A percentile compares a stretch with the other conserved stretches of the same genome.
phyloP scores from a whole-genome alignment of 2,797 vertebrate species.

The Sebastes alutus region DNA sequence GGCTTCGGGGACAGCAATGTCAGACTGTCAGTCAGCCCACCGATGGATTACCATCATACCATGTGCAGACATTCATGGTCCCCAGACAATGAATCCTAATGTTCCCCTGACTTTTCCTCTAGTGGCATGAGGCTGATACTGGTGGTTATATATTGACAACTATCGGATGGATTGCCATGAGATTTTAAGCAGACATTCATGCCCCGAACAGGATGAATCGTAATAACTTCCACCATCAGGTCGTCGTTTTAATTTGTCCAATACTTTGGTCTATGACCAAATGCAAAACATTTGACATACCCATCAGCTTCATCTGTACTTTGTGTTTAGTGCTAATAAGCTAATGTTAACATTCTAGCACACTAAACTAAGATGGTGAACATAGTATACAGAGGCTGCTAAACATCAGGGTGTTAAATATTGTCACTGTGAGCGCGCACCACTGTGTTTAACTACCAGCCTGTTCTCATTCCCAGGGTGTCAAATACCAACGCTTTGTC shows the following conservation, averaged over 20 bases:
- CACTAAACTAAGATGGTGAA: too few species aligned
- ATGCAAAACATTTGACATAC: too few species aligned
- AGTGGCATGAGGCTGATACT: background rate
- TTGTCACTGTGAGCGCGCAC: background rate
- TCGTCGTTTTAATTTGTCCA: too few species aligned
- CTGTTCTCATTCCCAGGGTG: background rate
- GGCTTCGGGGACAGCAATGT: background rate
- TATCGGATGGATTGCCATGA: background rate
- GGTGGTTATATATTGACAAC: background rate
- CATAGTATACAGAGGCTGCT: too few species aligned
- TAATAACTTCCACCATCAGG: too few species aligned
- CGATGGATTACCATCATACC: background rate
- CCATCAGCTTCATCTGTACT: too few species aligned
- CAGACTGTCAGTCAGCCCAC: background rate
- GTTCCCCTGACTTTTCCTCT: background rate
- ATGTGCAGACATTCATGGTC: background rate
- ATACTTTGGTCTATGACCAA: too few species aligned
- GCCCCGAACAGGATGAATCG: background rate
- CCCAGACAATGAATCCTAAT: background rate
- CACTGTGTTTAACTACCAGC: background rate
- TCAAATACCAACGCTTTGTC: too few species aligned
- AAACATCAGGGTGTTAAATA: too few species aligned
- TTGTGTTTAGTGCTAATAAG: background rate
- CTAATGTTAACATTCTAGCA: background rate
- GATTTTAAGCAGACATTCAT: background rate